Conservation (phyloP, 2,888 invertebrate genomes). For the Leucophenga montana region DNA sequence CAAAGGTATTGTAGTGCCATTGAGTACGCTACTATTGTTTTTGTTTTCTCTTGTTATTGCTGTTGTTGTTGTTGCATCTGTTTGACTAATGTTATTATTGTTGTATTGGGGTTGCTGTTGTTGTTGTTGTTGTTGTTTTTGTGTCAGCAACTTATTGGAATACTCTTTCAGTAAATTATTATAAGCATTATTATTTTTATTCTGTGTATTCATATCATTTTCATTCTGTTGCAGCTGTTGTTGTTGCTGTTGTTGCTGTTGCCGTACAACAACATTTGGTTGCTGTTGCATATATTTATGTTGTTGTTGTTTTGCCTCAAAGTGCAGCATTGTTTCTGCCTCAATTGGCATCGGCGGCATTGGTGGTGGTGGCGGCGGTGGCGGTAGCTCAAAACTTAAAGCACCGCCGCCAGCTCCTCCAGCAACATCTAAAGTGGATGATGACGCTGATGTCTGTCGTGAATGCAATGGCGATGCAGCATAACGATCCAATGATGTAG, state of each 20-base stretch:
- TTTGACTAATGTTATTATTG: constrained; percentile 35
- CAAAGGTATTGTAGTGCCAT: constrained; percentile 46
- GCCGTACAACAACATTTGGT: constrained; percentile 47
- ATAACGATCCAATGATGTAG: constrained; percentile 62
- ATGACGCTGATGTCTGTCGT: constrained; percentile 66
- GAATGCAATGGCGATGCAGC: constrained; percentile 65
- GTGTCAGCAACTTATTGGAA: constrained; percentile 63
- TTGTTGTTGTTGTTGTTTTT: constrained; percentile 42
- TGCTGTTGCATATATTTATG: constrained; percentile 47
- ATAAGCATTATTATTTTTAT: constrained; percentile 68
- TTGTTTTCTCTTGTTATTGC: constrained; percentile 40
- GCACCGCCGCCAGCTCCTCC: constrained; percentile 22
- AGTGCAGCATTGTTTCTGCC: constrained; percentile 37
- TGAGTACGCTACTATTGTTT: constrained; percentile 28
- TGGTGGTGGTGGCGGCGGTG: constrained; percentile 56
- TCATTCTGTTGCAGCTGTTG: constrained; percentile 62
- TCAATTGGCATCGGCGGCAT: constrained; percentile 50
- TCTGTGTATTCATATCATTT: constrained; percentile 71
- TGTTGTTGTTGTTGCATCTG: constrained; percentile 36
- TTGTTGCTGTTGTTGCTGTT: constrained; percentile 39
- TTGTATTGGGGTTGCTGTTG: constrained; percentile 29
- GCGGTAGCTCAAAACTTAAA: constrained; percentile 48
- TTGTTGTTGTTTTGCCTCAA: constrained; percentile 47
- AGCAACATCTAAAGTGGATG: constrained; percentile 56
- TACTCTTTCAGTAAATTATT: constrained; percentile 71